Evolutionary conservation across 1,140 invertebrate species (phyloP).

Genomic region (Brachionus rubens): DNA sequence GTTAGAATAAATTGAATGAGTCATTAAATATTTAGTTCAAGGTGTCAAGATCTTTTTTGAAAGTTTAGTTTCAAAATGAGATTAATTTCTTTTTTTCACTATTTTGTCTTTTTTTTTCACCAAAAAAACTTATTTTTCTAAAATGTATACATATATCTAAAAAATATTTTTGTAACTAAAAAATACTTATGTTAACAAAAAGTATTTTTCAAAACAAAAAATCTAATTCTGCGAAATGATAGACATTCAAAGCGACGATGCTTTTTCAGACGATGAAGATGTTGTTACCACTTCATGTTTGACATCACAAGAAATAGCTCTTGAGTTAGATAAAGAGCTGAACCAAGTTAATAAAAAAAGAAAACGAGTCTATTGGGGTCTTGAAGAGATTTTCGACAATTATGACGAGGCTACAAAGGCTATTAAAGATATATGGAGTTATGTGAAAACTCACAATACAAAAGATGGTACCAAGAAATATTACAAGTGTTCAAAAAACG

Average conservation of each 20-base stretch:
- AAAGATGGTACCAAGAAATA: slow-evolving; percentile 2
- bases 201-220: too few relatives aligned
- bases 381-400: not conserved
- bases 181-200: too few relatives aligned
- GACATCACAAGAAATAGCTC: not conserved
- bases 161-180: too few relatives aligned
- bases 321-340: not conserved
- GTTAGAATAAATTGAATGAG: too few relatives aligned
- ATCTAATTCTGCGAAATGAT: too few relatives aligned
- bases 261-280: not conserved
- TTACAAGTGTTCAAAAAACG: not conserved
- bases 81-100: too few relatives aligned
- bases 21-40: too few relatives aligned
- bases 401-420: not conserved
- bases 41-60: too few relatives aligned
- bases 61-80: too few relatives aligned
- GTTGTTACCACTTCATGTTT: slow-evolving; percentile 3
- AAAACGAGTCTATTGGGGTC: not conserved
- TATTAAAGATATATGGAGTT: not conserved
- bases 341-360: not conserved
- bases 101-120: not conserved
- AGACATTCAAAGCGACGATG: not conserved
- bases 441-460: not conserved
- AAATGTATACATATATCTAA: too few relatives aligned
- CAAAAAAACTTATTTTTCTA: not conserved